Base-by-base conservation (phyloP, 2,113 vertebrate species). In the Brachypteracias leptosomus region DNA sequence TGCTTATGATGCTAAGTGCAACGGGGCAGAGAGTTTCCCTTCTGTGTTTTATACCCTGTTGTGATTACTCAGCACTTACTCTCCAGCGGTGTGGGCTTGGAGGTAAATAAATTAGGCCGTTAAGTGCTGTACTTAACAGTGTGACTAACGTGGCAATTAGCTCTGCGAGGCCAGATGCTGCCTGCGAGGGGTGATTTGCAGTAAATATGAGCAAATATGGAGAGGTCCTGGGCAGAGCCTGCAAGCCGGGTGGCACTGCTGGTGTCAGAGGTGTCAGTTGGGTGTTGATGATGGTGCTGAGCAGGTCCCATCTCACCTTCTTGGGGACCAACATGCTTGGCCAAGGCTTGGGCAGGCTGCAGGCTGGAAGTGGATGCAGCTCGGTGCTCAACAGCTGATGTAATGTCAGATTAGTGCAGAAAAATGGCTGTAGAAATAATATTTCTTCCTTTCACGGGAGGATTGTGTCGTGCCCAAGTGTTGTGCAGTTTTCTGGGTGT, bases 301-400 rank as follows among this genome's bases (percentile, higher is more conserved):
- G 22, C 14, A 19, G 25, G 11, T 9, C 40, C 25, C 11, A 19
- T 52, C 26, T 29, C 29, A 63, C 13, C 25, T 2, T 0, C 29
- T 7, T 4, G n/a, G n/a, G 47, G n/a, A n/a, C 4, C 29, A 29
- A 59, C 0, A 0, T 9, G 8, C 25, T 18, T 54, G 66, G 21
- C n/a, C 26, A 18, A 13, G 74, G 35, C 63, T 61, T n/a, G 16
- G 46, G 36, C 40, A 51, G 51, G 14, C 49, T 40, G 44, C 22
- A 19, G 29, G 42, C 29, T 52, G 2, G 40, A 35, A n/a, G 36
- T 28, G 10, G 40, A 9, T 72, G 52, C 88, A 51, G 16, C 33
- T 67, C 8, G 4, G 33, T 13, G 40, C 55, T 58, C 44, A 42
- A 44, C 55, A 33, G 55, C 49, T 77, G 61, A 58, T 58, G 72